phyloP scores from a whole-genome alignment of 2,888 invertebrate species.

The Hydrotaea diabolus region DNA sequence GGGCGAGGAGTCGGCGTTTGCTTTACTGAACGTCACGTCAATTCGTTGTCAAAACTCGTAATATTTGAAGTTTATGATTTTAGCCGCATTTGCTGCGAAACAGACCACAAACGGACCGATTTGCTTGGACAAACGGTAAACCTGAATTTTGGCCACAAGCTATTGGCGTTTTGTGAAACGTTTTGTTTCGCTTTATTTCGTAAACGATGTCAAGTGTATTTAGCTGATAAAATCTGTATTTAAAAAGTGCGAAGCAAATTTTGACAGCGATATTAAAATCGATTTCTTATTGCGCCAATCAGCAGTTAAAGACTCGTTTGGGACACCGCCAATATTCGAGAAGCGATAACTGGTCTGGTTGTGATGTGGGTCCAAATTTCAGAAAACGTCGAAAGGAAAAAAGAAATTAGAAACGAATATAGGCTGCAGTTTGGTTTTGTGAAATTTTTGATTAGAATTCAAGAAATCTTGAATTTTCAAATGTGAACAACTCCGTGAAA shows the following conservation, averaged over 20 bases:
- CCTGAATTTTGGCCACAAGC: slow-evolving; percentile 38
- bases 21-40: slow-evolving; percentile 36
- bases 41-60: slow-evolving; percentile 52
- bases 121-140: slow-evolving; percentile 31
- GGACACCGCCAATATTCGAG: background rate
- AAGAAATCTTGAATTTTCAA: no score
- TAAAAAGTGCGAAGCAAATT: slow-evolving; percentile 58
- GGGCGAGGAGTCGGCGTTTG: slow-evolving; percentile 20
- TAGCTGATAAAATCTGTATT: slow-evolving; percentile 42
- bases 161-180: slow-evolving; percentile 20
- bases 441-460: no score
- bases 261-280: slow-evolving; percentile 13
- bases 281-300: slow-evolving; percentile 3
- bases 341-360: slow-evolving; percentile 8
- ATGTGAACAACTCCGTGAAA: no score
- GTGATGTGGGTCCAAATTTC: background rate
- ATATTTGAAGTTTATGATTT: slow-evolving; percentile 58
- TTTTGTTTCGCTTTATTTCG: slow-evolving; percentile 20
- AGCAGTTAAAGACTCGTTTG: slow-evolving; percentile 1
- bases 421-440: background rate
- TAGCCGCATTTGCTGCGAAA: background rate
- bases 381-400: no score
- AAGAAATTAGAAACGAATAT: background rate
- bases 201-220: slow-evolving; percentile 61
- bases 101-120: slow-evolving; percentile 15